These are phyloP conservation scores for Acleris literana DNA, from an alignment of 2,888 invertebrate species.

Conservation along the genomic window DNA sequence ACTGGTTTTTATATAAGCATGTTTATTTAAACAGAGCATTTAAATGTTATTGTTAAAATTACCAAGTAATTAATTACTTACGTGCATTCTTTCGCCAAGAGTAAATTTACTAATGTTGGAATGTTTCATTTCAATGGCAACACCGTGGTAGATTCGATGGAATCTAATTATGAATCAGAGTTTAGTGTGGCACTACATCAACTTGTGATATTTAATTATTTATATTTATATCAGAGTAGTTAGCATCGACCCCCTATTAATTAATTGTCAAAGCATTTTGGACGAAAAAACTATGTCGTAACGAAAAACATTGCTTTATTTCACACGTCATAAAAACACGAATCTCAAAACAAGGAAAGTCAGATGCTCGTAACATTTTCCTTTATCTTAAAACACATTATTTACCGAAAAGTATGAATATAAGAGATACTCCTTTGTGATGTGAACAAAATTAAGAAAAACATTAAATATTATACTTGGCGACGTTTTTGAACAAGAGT, in stretches of 20 bases:
- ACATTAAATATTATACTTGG: slow-evolving; percentile 55
- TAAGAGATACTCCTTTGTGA: slow-evolving; percentile 47
- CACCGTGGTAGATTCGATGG: too few species aligned
- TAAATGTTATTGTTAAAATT: too few species aligned
- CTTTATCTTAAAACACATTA: slow-evolving; percentile 16
- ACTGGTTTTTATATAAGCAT: too few species aligned
- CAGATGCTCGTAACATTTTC: slow-evolving; percentile 8
- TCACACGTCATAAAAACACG: slow-evolving; percentile 9
- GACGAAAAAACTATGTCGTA: not conserved
- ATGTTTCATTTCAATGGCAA: too few species aligned
- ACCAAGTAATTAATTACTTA: too few species aligned
- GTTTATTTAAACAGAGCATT: too few species aligned
- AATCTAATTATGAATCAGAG: too few species aligned
- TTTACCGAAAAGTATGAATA: slow-evolving; percentile 14
- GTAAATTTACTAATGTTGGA: too few species aligned
- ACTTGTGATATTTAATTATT: too few species aligned
- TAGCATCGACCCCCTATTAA: not conserved
- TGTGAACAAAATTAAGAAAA: slow-evolving; percentile 50
- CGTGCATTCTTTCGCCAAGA: too few species aligned
- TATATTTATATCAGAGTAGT: too few species aligned
- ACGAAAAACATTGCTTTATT: slow-evolving; percentile 5
- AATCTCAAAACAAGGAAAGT: slow-evolving; percentile 16
- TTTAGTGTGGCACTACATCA: too few species aligned
- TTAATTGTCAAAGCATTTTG: not conserved
- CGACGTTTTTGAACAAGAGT: slow-evolving; percentile 53